These are phyloP conservation scores for Meganola albula DNA, from an alignment of 2,888 invertebrate genomes.

Conservation along the genomic window DNA sequence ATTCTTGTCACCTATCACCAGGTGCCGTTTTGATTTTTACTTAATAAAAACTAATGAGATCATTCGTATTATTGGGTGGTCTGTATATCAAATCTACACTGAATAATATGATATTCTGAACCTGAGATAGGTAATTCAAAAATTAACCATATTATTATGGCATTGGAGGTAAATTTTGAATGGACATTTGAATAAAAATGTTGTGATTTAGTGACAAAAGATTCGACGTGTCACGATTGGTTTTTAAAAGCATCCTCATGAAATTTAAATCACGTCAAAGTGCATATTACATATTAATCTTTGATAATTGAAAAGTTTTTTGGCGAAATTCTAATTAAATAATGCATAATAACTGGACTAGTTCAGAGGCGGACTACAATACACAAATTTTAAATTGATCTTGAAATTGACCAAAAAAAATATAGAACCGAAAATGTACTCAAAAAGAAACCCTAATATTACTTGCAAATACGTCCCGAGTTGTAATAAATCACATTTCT, in stretches of 20 bases:
- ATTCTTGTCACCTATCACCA: conserved; percentile 39
- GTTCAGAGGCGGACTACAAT: no score
- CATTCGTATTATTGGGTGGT: conserved; percentile 38
- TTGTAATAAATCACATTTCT: conserved; percentile 48
- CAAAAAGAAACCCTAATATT: no score
- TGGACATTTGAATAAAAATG: background rate
- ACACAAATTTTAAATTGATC: no score
- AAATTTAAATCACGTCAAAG: no score
- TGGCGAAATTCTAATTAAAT: no score
- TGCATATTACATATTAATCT: no score
- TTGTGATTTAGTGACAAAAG: conserved; percentile 33
- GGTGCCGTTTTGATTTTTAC: conserved; percentile 34
- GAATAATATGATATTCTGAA: conserved; percentile 23
- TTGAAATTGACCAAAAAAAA: no score
- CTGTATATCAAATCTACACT: conserved; percentile 37
- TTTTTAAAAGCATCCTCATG: no score
- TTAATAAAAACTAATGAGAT: conserved; percentile 31
- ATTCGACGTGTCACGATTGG: conserved; percentile 44
- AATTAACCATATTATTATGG: background rate
- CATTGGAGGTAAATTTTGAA: conserved; percentile 2
- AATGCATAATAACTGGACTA: no score
- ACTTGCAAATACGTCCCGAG: conserved; percentile 17
- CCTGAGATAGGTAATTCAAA: background rate
- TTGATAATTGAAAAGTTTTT: no score
- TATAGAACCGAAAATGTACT: no score